Base-by-base conservation (phyloP, 2,888 invertebrate species). In the Crematogaster levior region DNA sequence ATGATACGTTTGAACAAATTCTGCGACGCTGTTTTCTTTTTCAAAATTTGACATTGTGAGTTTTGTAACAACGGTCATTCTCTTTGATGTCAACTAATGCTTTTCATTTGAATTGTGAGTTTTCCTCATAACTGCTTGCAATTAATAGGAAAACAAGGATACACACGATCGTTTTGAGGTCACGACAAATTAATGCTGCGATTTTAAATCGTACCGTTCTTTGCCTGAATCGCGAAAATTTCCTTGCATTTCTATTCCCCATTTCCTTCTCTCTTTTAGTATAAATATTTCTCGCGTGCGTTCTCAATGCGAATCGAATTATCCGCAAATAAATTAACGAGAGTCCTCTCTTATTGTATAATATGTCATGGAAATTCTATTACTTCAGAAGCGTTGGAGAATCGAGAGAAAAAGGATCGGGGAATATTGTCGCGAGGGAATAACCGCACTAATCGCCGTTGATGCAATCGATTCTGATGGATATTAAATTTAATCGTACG, bases 401-500 rank as follows among this genome's bases (percentile, higher is more conserved):
- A 68, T 21, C 43, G 43, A 68, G 66, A n/a, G 53, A 34, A 43
- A 68, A 77, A 63, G 27, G 65, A 65, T 65, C 75, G 75, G 48
- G 51, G 27, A 75, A 68, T 43, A 77, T 68, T 68, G 77, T 68
- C 77, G 30, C 77, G 43, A 27, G 56, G 77, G 77, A 68, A 68
- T 77, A 77, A 77, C 66, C 53, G 68, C 68, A 53, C 77, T 77
- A 77, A 77, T 77, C 77, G 68, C 77, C 77, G 77, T 56, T 77
- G 77, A 77, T 68, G 77, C 77, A 77, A 77, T 77, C 68, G 77
- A 68, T 77, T 66, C 77, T 56, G 56, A 68, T 40, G 77, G 77
- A 77, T 77, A 77, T 77, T 77, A 77, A 77, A 68, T 77, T 77
- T 77, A 77, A 77, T 77, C 77, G 77, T 68, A 77, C 77, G 77